Evolutionary conservation across 2,888 invertebrate species (phyloP).

Genomic region (Ceraclea dissimilis): DNA sequence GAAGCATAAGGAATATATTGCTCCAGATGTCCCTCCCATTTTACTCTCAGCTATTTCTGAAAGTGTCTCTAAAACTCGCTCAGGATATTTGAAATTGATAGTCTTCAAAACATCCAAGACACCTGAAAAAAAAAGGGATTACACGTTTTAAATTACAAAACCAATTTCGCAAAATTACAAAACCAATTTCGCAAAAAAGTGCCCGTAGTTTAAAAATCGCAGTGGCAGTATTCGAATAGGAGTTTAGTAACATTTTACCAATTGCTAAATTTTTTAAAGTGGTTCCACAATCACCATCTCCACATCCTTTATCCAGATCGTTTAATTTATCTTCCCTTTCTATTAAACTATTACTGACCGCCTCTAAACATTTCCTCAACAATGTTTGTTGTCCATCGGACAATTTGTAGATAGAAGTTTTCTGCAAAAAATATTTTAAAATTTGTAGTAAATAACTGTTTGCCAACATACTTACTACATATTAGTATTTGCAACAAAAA

Average conservation of each 20-base stretch:
- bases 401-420: conserved; percentile 8
- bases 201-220: too few relatives aligned
- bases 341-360: conserved; percentile 48
- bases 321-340: conserved; percentile 55
- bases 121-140: conserved; percentile 19
- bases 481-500: too few relatives aligned
- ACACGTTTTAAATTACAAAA: too few relatives aligned
- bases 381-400: conserved; percentile 26
- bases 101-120: conserved; percentile 7
- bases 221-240: too few relatives aligned
- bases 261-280: conserved; percentile 55
- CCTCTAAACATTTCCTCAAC: conserved; percentile 36
- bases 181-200: too few relatives aligned
- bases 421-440: conserved; percentile 2
- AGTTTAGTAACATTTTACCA: too few relatives aligned
- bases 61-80: conserved; percentile 41
- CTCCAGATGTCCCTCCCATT: conserved; percentile 77
- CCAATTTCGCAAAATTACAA: not conserved
- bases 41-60: conserved; percentile 57
- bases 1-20: conserved; percentile 69
- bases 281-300: conserved; percentile 71
- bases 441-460: too few relatives aligned
- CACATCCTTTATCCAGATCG: conserved; percentile 59
- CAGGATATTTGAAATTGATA: conserved; percentile 32
- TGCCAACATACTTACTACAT: too few relatives aligned